Evolutionary conservation across 2,113 vertebrate species (phyloP), one percentile per base, ranked within the genome.

Genomic region (Taurulus bubalis): DNA sequence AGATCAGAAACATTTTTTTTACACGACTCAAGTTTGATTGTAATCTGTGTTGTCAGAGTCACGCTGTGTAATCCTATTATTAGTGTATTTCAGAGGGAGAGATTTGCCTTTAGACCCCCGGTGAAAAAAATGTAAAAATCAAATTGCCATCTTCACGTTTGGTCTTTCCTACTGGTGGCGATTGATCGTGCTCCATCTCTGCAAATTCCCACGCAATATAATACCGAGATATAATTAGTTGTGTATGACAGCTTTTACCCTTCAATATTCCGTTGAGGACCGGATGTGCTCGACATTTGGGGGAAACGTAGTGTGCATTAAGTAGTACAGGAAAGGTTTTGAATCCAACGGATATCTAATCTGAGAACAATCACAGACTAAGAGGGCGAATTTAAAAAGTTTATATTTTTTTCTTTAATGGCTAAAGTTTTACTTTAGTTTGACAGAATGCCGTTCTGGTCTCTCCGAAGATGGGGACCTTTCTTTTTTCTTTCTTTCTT

Each of bases 21-120:
- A 82, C 64, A 77, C 47, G 59, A 84, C 56, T 68, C 83, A 81
- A 83, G 73, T 87, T 71, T 90, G 87, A 92, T 88, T 82, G 38
- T 75, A 78, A 90, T 92, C 90, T 69, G 45, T 79, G 79, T 86
- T 87, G 83, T 89, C 76, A 63, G 75, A 90, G 72, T 85, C 71
- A 47, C 76, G 69, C 73, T 67, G 59, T 77, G 71, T 92, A 94
- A 94, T 94, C 90, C 90, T 87, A 71, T 91, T 92, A 92, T 80
- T 84, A 83, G 70, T 79, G 80, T 81, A 49, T 90, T 87, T 90
- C 87, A 89, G 75, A 74, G 71, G 72, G 74, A 84, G 87, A 90
- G 91, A 90, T 89, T 90, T 93, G 66, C 77, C 34, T 47, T 82
- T 40, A 47, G 79, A 91, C 90, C 87, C 72, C 72, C 12, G 14